phyloP scores from a whole-genome alignment of 2,797 vertebrate species.

The Loris lydekkerianus region DNA sequence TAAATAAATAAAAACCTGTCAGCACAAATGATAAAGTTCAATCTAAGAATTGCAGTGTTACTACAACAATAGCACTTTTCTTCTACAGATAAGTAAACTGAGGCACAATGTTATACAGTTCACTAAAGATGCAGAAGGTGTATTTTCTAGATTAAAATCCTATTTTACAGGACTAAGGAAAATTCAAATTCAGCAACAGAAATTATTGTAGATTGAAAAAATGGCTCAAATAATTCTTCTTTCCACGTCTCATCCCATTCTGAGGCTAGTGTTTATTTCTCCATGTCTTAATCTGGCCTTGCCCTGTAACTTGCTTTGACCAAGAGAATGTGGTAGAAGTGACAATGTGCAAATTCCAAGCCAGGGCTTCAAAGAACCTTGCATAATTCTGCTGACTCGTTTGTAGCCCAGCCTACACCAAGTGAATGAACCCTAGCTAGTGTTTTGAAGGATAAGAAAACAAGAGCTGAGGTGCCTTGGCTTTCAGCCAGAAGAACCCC shows the following conservation, averaged over 20 bases:
- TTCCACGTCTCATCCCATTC: not conserved
- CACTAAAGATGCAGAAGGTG: conserved; percentile 17
- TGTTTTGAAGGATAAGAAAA: not conserved
- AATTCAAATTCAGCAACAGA: conserved; percentile 45
- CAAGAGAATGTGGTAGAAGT: conserved; percentile 17
- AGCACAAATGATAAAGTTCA: conserved; percentile 3
- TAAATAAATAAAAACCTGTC: not conserved
- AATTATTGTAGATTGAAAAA: not conserved
- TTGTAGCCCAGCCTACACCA: not conserved
- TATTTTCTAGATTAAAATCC: conserved; percentile 16
- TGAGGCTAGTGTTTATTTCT: not conserved
- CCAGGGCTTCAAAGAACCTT: not conserved
- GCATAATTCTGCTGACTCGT: not conserved
- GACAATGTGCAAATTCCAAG: not conserved
- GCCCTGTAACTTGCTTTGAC: conserved; percentile 4
- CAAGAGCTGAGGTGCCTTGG: not conserved
- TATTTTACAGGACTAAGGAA: not conserved
- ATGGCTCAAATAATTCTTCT: not conserved
- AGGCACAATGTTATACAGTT: not conserved
- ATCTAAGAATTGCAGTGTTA: not conserved
- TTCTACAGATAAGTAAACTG: conserved; percentile 42
- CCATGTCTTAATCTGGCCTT: not conserved
- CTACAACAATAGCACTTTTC: not conserved
- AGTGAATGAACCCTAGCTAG: not conserved
- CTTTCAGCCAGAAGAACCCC: not conserved